Conservation (phyloP, 2,797 vertebrate genomes). For the Aplochiton taeniatus region DNA sequence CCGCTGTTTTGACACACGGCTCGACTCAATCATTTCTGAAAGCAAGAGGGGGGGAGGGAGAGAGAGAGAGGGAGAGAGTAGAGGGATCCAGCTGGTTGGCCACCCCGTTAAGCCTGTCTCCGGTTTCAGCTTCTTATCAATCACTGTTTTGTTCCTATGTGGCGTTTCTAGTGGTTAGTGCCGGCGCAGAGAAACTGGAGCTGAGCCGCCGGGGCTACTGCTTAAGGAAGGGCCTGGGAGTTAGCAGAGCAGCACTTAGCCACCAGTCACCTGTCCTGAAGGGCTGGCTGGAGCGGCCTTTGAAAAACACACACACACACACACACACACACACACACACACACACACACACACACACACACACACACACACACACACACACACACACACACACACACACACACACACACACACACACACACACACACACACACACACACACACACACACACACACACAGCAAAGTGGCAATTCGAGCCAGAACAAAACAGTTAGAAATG, state of each 20-base stretch:
- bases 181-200: slow-evolving; percentile 64
- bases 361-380: slow-evolving; percentile 10
- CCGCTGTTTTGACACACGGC: slow-evolving; percentile 69
- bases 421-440: slow-evolving; percentile 38
- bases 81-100: slow-evolving; percentile 49
- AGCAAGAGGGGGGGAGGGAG: slow-evolving; percentile 58
- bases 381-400: slow-evolving; percentile 25
- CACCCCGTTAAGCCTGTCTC: slow-evolving; percentile 67
- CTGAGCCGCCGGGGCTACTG: slow-evolving; percentile 46
- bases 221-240: slow-evolving; percentile 59
- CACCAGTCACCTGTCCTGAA: slow-evolving; percentile 50
- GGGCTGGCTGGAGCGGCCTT: slow-evolving; percentile 14
- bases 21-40: slow-evolving; percentile 32
- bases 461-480: background rate
- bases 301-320: slow-evolving; percentile 28
- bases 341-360: slow-evolving; percentile 2
- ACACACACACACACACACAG: slow-evolving; percentile 42
- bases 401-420: slow-evolving; percentile 15
- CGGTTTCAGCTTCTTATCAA: slow-evolving; percentile 77
- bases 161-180: slow-evolving; percentile 64
- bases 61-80: slow-evolving; percentile 41
- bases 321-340: slow-evolving; percentile 17
- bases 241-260: slow-evolving; percentile 50
- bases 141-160: slow-evolving; percentile 76
- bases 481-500: no score